Percentiles rank a stretch among this genome's conserved stretches.
Evolutionary conservation across 2,888 invertebrate species (phyloP).

Genomic region (Digitonthophagus gazella): DNA sequence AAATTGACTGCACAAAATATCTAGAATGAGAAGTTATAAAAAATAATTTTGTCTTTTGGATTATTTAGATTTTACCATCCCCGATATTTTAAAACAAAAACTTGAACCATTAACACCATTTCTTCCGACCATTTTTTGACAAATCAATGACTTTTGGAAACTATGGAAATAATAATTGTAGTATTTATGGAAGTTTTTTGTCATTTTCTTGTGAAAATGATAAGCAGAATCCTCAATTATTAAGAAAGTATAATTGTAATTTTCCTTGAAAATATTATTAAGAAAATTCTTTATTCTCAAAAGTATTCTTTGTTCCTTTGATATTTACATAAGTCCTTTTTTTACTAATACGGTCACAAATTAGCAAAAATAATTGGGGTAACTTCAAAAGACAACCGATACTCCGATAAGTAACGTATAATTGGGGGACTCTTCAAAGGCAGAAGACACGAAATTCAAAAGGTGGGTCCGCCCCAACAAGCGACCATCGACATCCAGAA

Average conservation of each 20-base stretch:
- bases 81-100: background rate
- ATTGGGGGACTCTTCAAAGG: background rate
- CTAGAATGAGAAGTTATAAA: background rate
- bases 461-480: background rate
- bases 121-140: background rate
- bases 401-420: background rate
- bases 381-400: background rate
- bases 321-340: background rate
- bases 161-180: too few species aligned
- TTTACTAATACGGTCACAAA: background rate
- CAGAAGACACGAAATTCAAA: background rate
- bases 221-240: too few species aligned
- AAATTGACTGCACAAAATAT: background rate
- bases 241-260: too few species aligned
- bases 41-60: background rate
- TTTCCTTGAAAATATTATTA: too few species aligned
- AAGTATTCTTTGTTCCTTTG: background rate
- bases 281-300: background rate
- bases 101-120: background rate
- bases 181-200: too few species aligned
- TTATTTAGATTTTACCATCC: background rate
- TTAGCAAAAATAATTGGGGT: background rate
- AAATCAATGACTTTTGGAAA: too few species aligned
- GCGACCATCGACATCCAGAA: slow-evolving; percentile 3
- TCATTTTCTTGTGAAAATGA: too few species aligned